Conservation (phyloP, 2,888 invertebrate genomes). For the Cyclophora albipunctata region DNA sequence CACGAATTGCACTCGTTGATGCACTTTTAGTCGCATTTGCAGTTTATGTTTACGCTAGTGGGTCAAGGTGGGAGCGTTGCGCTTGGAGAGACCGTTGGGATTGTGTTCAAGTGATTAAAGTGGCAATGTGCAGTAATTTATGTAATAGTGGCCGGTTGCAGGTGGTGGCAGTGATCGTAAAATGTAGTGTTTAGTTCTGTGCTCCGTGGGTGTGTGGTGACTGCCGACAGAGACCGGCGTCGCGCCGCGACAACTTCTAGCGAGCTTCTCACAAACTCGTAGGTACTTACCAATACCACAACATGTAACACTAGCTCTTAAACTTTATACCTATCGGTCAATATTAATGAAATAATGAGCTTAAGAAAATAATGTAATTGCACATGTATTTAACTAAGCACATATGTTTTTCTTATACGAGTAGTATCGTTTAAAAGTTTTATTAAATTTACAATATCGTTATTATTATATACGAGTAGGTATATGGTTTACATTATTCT, state of each 20-base stretch:
- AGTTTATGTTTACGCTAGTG: constrained; percentile 29
- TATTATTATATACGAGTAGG: too few relatives aligned
- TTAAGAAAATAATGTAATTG: too few relatives aligned
- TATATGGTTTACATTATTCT: too few relatives aligned
- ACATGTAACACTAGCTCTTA: too few relatives aligned
- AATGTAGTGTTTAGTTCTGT: constrained; percentile 14
- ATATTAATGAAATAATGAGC: too few relatives aligned
- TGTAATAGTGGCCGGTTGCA: background rate
- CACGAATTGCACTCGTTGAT: constrained; percentile 74
- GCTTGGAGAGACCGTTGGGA: background rate
- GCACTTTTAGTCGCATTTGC: constrained; percentile 66
- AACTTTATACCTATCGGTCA: too few relatives aligned
- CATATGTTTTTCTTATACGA: too few relatives aligned
- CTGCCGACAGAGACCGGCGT: constrained; percentile 15
- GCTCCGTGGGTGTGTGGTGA: constrained; percentile 15
- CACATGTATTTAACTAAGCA: too few relatives aligned
- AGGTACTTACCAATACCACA: constrained; percentile 2
- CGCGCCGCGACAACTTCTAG: constrained; percentile 12
- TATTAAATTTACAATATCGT: too few relatives aligned
- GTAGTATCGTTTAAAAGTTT: too few relatives aligned
- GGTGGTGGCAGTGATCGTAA: constrained; percentile 8
- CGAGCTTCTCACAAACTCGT: constrained; percentile 6
- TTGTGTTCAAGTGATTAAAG: constrained; percentile 3
- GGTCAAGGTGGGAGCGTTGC: constrained; percentile 32
- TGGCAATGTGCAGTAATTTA: constrained; percentile 2